phyloP scores from a whole-genome alignment of 2,113 vertebrate genomes.

The Pheucticus melanocephalus region DNA sequence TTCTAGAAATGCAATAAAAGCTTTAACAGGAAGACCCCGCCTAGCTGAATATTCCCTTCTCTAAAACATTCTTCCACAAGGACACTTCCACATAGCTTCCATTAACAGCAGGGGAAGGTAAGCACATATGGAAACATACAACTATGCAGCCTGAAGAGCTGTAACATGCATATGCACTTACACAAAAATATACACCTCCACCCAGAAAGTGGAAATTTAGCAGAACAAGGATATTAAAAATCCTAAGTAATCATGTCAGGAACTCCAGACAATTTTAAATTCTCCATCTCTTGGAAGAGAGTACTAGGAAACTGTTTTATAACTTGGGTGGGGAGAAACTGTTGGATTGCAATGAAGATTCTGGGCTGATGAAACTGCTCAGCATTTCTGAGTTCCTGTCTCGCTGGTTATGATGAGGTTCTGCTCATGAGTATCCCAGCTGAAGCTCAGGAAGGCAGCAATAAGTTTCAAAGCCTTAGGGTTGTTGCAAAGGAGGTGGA shows the following conservation, averaged over 20 bases:
- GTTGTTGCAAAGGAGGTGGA: not conserved
- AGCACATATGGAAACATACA: not conserved
- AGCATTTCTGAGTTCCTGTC: conserved; percentile 5
- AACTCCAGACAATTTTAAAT: not conserved
- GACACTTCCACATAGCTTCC: not conserved
- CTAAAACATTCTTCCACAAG: not conserved
- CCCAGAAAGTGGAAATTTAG: not conserved
- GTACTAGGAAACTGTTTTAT: not conserved
- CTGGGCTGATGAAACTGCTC: not conserved
- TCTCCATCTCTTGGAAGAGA: not conserved
- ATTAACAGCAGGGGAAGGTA: not conserved
- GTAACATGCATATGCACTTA: not conserved
- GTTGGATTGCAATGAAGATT: not conserved
- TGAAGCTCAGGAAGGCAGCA: conserved; percentile 5
- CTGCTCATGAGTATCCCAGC: not conserved
- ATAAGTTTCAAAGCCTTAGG: not conserved
- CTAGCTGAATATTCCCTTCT: not conserved
- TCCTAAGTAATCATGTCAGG: not conserved
- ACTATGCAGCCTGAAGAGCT: not conserved
- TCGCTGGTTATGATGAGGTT: not conserved
- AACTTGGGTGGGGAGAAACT: not conserved
- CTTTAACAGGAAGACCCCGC: not conserved
- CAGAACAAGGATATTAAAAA: not conserved
- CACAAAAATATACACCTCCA: not conserved
- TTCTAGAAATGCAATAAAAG: not conserved